Base-by-base conservation (phyloP, 92 coral and sea anemone genomes). In the Porites evermanni region DNA sequence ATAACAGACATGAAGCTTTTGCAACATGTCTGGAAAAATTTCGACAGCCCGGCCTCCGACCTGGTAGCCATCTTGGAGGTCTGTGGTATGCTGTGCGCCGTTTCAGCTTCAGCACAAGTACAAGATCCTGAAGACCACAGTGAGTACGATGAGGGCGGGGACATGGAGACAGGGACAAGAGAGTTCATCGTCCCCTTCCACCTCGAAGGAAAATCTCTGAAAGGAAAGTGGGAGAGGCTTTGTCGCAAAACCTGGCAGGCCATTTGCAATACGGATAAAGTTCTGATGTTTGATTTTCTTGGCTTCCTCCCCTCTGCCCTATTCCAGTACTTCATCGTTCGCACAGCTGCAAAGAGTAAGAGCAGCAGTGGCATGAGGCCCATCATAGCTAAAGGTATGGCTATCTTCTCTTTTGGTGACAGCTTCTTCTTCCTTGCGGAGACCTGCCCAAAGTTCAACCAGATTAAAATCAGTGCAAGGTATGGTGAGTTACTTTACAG, bases 231-330 rank as follows among this genome's bases (percentile, higher is more conserved):
- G 94, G 17, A 79, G 18, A 86, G 53, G 59, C 78, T 50, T 17
- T 88, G 93, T 26, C 90, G 93, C 29, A 85, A 75, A 8, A 52
- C 60, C 0, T 90, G 95, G 95, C 70, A 71, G 59, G 90, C 79
- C 11, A 88, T 86, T 53, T 82, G 89, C 53, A 87, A 85, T 56
- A 66, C 58, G 65, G 94, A 93, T 24, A 80, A 88, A 29, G 75
- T 88, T 13, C 58, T 93, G 26, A 72, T 93, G 17, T 91, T 89
- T 76, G 96, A 91, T 68, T 93, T 93, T 53, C 89, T 78, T 47
- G 74, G 86, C 1, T 93, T 91, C 67, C 96, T 89, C 16, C 96
- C 96, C 2, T 91, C 96, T 2, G 91, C 94, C 0, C 88, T 93
- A 12, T 93, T 93, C 65, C 74, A 84, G 6, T 89, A 85, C 71